These are phyloP conservation scores for Eristalis pertinax DNA, from an alignment of 2,888 invertebrate species.

Conservation along the genomic window DNA sequence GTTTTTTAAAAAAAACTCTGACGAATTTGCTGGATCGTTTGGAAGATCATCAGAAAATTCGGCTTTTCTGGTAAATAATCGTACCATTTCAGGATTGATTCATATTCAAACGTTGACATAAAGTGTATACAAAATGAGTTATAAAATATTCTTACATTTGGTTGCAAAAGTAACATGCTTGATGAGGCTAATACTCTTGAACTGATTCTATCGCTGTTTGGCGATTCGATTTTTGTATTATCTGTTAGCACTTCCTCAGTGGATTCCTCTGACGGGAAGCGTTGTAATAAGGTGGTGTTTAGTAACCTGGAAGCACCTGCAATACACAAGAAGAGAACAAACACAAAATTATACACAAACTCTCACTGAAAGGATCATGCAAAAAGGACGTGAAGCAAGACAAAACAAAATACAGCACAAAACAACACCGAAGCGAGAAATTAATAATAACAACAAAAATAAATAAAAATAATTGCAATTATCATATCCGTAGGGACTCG, in stretches of 20 bases:
- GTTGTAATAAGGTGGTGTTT: constrained; percentile 55
- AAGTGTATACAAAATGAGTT: neutral
- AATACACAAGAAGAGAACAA: constrained; percentile 32
- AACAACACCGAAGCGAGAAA: constrained; percentile 13
- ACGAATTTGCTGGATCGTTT: too few species aligned
- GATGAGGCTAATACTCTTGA: constrained; percentile 81
- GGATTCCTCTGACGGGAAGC: constrained; percentile 55
- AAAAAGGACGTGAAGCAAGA: neutral
- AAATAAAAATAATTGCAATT: neutral
- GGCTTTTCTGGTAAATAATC: too few species aligned
- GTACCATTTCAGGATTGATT: neutral
- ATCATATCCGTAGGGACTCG: constrained; percentile 38
- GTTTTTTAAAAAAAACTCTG: too few species aligned
- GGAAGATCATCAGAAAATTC: too few species aligned
- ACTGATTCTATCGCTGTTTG: constrained; percentile 74
- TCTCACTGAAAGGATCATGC: neutral
- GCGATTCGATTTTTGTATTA: constrained; percentile 65
- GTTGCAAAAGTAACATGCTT: constrained; percentile 97
- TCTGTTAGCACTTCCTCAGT: constrained; percentile 57
- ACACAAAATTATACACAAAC: constrained; percentile 2
- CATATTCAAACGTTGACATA: neutral
- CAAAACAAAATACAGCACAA: neutral
- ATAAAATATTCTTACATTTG: constrained; percentile 86
- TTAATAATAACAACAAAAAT: constrained; percentile 3
- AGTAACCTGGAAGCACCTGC: constrained; percentile 74